Evolutionary conservation across 2,888 invertebrate genomes (phyloP), one percentile per base, ranked within the genome.

Genomic region (Zygogramma bicolorata): DNA sequence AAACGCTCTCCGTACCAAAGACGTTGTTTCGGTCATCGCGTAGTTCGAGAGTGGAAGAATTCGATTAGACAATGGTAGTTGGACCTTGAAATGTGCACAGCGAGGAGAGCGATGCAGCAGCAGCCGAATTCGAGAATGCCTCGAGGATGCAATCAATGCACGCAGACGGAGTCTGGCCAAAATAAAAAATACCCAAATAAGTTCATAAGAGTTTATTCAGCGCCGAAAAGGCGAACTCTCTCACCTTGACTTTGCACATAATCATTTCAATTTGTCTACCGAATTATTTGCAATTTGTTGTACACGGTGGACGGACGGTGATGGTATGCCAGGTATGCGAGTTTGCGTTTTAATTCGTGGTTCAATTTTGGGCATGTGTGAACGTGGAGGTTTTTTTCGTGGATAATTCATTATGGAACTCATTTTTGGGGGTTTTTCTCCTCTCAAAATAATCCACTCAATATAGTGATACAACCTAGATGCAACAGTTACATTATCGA

Each of bases 121-220:
- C 77, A 77, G 78, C 80, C 80, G 80, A 81, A 81, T 79, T 80
- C 80, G 78, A 82, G 81, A 83, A 80, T 83, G 84, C 85, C 84
- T 79, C 81, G 77, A 84, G 85, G 85, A 84, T 85, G 85, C 86
- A 86, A 86, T 86, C 86, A 86, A 86, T 86, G 85, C 85, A 86
- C 84, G 83, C 84, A 85, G 84, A 85, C 85, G 80, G 81, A 80
- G 79, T 80, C 77, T 75, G 75, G 75, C 71, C 73, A 75, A 58
- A 80, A 82, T 80, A 77, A 81, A 81, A 81, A 81, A 78, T 75
- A 77, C 75, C 76, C 78, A 81, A 81, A 82, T 81, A 81, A 78
- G 81, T 82, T 82, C 82, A 82, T 79, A 80, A 78, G 81, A 82
- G 81, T 82, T 82, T 81, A 80, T 81, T 75, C 77, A 74, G 75